These are phyloP conservation scores for Morus bassanus DNA, from an alignment of 2,797 vertebrate species.

Conservation along the genomic window DNA sequence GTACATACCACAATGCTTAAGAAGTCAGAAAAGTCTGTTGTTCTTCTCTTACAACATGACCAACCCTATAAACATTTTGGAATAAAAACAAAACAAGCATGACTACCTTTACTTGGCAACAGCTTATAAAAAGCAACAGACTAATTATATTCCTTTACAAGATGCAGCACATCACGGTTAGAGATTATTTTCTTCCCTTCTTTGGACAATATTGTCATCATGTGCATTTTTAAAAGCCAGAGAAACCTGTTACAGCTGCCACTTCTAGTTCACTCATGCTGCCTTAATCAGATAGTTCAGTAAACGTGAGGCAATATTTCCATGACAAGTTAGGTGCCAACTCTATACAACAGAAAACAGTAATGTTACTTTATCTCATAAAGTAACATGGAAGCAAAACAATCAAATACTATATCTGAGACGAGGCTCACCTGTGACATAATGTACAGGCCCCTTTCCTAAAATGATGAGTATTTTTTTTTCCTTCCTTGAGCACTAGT, in stretches of 20 bases:
- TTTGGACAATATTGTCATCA: not conserved
- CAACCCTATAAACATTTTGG: constrained; percentile 83
- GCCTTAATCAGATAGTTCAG: not conserved
- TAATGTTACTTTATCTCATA: not conserved
- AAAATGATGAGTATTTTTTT: not conserved
- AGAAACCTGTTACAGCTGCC: not conserved
- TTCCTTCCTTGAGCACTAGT: not conserved
- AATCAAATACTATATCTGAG: not conserved
- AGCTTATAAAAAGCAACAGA: not conserved
- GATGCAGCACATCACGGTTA: not conserved
- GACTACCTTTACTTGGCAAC: not conserved
- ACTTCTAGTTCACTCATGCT: not conserved
- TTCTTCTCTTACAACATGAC: constrained; percentile 97
- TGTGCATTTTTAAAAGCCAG: not conserved
- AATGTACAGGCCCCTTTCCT: not conserved
- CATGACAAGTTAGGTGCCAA: not conserved
- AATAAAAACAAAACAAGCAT: constrained; percentile 20
- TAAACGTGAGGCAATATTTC: not conserved
- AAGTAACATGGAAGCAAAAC: not conserved
- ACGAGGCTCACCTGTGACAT: not conserved
- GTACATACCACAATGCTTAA: constrained; percentile 91
- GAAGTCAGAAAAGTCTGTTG: constrained; percentile 98
- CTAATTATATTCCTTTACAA: not conserved
- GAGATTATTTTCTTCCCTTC: not conserved
- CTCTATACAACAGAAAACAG: not conserved